A percentile compares a stretch with the other conserved stretches of the same genome.
Conservation (phyloP, 2,797 vertebrate species). For the Malurus leucopterus region DNA sequence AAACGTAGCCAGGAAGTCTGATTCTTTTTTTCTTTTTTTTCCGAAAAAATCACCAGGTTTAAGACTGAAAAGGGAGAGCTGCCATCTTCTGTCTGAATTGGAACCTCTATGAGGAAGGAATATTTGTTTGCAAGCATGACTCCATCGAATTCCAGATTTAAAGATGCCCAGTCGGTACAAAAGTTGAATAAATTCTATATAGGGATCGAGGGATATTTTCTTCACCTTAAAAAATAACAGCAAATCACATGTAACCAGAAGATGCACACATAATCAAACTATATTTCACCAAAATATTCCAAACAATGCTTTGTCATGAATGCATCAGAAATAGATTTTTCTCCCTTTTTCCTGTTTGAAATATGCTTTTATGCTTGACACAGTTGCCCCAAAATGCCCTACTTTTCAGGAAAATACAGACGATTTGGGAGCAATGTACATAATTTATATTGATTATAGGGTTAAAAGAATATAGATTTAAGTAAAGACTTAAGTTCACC, state of each 20-base stretch:
- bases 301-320: neutral
- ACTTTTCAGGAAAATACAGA: neutral
- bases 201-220: neutral
- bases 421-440: neutral
- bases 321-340: neutral
- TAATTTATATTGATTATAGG: neutral
- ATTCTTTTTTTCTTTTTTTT: conserved; percentile 17
- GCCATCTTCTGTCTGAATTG: conserved; percentile 54
- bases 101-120: neutral
- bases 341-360: neutral
- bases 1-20: conserved; percentile 55
- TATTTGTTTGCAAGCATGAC: conserved; percentile 30
- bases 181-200: neutral
- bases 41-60: conserved; percentile 27
- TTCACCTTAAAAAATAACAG: neutral
- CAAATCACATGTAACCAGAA: neutral
- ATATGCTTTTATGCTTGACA: neutral
- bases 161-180: neutral
- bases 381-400: neutral
- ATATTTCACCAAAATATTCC: neutral
- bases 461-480: neutral
- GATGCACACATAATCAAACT: neutral
- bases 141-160: neutral
- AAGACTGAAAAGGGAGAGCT: conserved; percentile 44
- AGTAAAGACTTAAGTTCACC: neutral